Evolutionary conservation across 2,797 vertebrate species (phyloP).

Genomic region (Coranthus polyacanthus): DNA sequence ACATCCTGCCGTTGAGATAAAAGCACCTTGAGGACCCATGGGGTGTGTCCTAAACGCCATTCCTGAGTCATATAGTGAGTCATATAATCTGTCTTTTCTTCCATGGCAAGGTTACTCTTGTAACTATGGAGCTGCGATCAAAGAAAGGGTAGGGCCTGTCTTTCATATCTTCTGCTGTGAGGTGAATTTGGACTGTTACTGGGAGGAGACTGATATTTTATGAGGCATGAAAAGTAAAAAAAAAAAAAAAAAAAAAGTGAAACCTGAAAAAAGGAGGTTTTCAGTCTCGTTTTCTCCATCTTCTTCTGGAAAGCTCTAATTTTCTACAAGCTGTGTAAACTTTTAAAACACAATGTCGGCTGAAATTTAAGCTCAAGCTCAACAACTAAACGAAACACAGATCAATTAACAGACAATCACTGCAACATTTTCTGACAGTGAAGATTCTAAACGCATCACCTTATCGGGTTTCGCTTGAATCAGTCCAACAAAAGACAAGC

Average conservation of each 20-base stretch:
- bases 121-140: slow-evolving; percentile 71
- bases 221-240: slow-evolving; percentile 15
- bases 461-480: slow-evolving; percentile 21
- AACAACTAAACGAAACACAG: too few relatives aligned
- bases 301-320: background rate
- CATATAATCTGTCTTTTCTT: slow-evolving; percentile 76
- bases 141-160: slow-evolving; percentile 56
- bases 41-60: slow-evolving; percentile 73
- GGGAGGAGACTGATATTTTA: slow-evolving; percentile 42
- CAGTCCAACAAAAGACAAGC: slow-evolving; percentile 22
- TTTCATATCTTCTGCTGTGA: slow-evolving; percentile 20
- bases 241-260: background rate
- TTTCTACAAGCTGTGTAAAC: background rate
- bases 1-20: slow-evolving; percentile 51
- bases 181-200: slow-evolving; percentile 13
- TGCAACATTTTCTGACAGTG: background rate
- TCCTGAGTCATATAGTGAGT: slow-evolving; percentile 78
- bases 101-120: slow-evolving; percentile 49
- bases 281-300: background rate
- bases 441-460: background rate
- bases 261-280: background rate
- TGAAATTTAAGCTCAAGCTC: background rate
- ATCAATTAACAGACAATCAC: background rate
- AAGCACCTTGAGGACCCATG: slow-evolving; percentile 54
- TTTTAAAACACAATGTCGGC: background rate